These are phyloP conservation scores for Deilephila elpenor DNA, from an alignment of 2,888 invertebrate species.

Conservation along the genomic window DNA sequence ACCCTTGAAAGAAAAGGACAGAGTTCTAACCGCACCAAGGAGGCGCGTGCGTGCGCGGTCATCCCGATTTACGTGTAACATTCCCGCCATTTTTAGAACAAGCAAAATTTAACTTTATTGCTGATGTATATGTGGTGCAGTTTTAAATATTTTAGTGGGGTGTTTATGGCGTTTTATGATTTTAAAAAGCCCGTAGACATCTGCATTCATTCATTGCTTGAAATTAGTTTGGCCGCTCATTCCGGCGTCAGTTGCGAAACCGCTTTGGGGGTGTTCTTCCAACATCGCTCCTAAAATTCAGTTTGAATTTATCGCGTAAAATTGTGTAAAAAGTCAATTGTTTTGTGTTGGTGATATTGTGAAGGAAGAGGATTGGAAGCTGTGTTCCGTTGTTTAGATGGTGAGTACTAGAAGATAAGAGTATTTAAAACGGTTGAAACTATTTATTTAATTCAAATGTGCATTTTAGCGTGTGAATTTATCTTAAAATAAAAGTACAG, in stretches of 20 bases:
- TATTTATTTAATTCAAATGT: no score
- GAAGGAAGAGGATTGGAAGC: constrained; percentile 15
- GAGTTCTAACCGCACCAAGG: constrained; percentile 56
- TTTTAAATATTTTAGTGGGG: constrained; percentile 28
- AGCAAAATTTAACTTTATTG: constrained; percentile 25
- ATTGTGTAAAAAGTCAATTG: constrained; percentile 35
- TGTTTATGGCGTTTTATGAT: constrained; percentile 31
- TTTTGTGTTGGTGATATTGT: constrained; percentile 27
- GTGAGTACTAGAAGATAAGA: background rate
- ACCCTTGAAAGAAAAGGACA: constrained; percentile 46
- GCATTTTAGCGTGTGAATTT: no score
- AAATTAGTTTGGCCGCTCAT: constrained; percentile 27
- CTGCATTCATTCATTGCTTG: constrained; percentile 53
- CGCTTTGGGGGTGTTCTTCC: background rate
- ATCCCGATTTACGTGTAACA: background rate
- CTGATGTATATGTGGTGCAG: accelerated
- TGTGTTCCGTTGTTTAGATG: background rate
- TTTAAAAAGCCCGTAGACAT: constrained; percentile 42
- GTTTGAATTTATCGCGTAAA: background rate
- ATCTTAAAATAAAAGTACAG: no score
- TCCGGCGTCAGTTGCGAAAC: constrained; percentile 26
- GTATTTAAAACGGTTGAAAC: background rate
- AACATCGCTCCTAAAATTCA: constrained; percentile 12
- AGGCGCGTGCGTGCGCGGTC: constrained; percentile 56
- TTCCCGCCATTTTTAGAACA: background rate